These are phyloP conservation scores for Drosophila malerkotliana DNA, from an alignment of 1,140 invertebrate genomes.

Conservation along the genomic window DNA sequence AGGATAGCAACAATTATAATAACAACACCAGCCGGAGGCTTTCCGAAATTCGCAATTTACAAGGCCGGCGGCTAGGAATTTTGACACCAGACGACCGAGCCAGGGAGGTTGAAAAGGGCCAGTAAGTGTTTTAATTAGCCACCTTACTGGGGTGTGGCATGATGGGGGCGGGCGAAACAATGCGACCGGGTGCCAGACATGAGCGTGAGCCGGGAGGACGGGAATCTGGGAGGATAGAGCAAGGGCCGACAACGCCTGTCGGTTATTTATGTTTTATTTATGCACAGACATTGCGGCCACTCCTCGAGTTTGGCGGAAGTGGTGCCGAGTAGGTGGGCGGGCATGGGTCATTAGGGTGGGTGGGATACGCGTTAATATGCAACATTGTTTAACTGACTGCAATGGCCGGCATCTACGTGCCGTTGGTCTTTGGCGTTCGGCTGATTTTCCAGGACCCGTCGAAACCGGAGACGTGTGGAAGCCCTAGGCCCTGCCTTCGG, in stretches of 20 bases:
- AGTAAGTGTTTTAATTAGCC: conserved; percentile 78
- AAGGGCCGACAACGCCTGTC: conserved; percentile 51
- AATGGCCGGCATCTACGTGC: conserved; percentile 27
- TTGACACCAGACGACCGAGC: conserved; percentile 41
- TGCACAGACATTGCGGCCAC: conserved; percentile 70
- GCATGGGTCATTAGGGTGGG: conserved; percentile 12
- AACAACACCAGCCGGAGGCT: conserved; percentile 34
- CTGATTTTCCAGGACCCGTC: neutral
- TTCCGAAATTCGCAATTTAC: conserved; percentile 69
- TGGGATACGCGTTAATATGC: conserved; percentile 65
- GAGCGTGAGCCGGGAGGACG: neutral
- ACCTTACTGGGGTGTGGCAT: conserved; percentile 14
- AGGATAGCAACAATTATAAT: conserved; percentile 28
- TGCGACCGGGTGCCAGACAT: neutral
- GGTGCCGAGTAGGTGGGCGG: neutral
- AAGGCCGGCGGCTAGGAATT: conserved; percentile 48
- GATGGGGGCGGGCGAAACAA: neutral
- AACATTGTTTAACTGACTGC: conserved; percentile 79
- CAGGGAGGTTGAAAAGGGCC: conserved; percentile 54
- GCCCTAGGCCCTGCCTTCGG: too few relatives aligned
- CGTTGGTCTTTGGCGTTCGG: neutral
- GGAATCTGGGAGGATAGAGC: conserved; percentile 12
- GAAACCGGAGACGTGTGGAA: neutral
- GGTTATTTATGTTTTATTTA: conserved; percentile 79
- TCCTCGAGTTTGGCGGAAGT: conserved; percentile 24